These are phyloP conservation scores for Myripristis jacobus DNA, from an alignment of 2,797 vertebrate species.

Conservation along the genomic window DNA sequence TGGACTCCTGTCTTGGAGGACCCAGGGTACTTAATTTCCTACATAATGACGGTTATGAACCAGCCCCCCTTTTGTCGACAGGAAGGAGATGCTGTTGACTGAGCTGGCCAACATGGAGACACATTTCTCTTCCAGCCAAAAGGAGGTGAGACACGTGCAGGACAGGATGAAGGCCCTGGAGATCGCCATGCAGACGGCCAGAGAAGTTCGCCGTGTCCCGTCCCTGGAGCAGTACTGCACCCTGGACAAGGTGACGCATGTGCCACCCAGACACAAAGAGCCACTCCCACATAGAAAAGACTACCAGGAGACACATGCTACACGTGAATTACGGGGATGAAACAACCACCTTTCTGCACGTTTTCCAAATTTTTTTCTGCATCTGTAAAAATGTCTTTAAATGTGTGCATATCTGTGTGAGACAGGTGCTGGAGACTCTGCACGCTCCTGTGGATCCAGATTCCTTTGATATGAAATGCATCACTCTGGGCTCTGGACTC, in stretches of 20 bases:
- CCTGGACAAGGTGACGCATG: constrained; percentile 65
- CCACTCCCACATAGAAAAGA: too few relatives aligned
- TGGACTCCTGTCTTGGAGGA: too few relatives aligned
- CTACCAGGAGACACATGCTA: too few relatives aligned
- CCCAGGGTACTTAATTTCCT: too few relatives aligned
- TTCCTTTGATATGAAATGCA: constrained; percentile 58
- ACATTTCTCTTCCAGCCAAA: constrained; percentile 46
- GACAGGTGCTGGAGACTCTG: constrained; percentile 77
- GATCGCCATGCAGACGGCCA: constrained; percentile 77
- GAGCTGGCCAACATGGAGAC: constrained; percentile 62
- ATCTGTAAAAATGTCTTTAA: background rate
- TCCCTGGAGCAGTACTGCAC: constrained; percentile 74
- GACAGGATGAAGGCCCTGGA: constrained; percentile 61
- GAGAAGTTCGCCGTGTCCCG: constrained; percentile 68
- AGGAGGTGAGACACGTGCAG: constrained; percentile 56
- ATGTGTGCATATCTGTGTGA: too few relatives aligned
- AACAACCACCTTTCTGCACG: too few relatives aligned
- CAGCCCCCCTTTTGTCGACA: constrained; percentile 49
- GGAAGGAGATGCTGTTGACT: constrained; percentile 66
- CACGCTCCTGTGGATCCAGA: constrained; percentile 68
- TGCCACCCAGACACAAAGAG: too few relatives aligned
- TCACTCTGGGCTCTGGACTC: constrained; percentile 56
- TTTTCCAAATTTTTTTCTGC: too few relatives aligned
- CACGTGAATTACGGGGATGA: background rate
- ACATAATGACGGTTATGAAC: too few relatives aligned